phyloP scores from a whole-genome alignment of 2,888 invertebrate species.

The Anthophora plumipes region DNA sequence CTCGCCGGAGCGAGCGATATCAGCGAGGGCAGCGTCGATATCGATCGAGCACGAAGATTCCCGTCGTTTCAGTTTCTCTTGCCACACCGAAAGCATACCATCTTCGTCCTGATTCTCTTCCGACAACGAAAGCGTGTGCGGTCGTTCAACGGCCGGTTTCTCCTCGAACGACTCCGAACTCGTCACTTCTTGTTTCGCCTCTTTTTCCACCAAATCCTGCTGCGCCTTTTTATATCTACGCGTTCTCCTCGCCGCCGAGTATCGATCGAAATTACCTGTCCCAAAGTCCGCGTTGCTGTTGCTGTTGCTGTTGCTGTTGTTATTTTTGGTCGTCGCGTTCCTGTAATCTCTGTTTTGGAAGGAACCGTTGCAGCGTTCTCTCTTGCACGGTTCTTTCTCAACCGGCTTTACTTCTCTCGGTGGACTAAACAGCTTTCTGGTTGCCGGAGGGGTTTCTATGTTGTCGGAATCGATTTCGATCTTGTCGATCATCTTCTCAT shows the following conservation, averaged over 20 bases:
- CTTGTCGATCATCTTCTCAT: slow-evolving; percentile 86
- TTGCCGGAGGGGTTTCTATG: slow-evolving; percentile 95
- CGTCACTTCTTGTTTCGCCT: slow-evolving; percentile 71
- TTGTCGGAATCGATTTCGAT: slow-evolving; percentile 96
- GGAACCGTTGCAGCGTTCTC: slow-evolving; percentile 80
- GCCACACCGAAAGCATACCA: slow-evolving; percentile 88
- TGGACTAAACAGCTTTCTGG: slow-evolving; percentile 89
- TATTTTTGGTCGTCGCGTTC: slow-evolving; percentile 65
- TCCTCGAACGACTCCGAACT: slow-evolving; percentile 87
- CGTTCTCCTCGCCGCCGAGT: slow-evolving; percentile 92
- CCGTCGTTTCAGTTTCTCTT: slow-evolving; percentile 87
- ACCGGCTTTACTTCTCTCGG: slow-evolving; percentile 87
- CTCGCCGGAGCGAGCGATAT: slow-evolving; percentile 83
- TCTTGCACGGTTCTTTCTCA: slow-evolving; percentile 81
- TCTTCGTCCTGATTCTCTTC: slow-evolving; percentile 84
- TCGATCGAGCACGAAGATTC: slow-evolving; percentile 76
- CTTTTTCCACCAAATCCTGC: slow-evolving; percentile 80
- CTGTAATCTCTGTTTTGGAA: slow-evolving; percentile 75
- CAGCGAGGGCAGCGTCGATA: slow-evolving; percentile 82
- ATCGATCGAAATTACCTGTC: slow-evolving; percentile 91
- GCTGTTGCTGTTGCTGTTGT: slow-evolving; percentile 25
- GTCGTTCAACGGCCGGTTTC: slow-evolving; percentile 80
- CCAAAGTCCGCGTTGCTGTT: slow-evolving; percentile 75
- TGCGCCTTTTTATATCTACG: slow-evolving; percentile 90
- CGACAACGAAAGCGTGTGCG: slow-evolving; percentile 79